These are phyloP conservation scores for Peromyscus aztecus DNA, from an alignment of 2,797 vertebrate genomes.

Conservation along the genomic window DNA sequence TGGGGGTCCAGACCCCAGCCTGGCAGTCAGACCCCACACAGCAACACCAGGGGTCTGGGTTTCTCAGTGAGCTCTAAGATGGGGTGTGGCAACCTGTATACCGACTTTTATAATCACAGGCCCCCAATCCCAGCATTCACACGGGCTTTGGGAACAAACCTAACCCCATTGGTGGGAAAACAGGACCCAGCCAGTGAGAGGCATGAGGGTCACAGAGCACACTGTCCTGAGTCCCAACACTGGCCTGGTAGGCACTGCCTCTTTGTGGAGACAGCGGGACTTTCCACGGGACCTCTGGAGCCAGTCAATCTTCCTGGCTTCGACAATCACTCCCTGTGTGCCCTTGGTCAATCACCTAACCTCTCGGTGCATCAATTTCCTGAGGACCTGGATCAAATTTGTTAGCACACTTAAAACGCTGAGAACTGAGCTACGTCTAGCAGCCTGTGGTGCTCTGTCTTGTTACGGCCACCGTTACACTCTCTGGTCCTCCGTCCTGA, in stretches of 20 bases:
- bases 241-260: too few species aligned
- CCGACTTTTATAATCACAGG: not conserved
- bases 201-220: not conserved
- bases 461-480: rapidly evolving
- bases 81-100: not conserved
- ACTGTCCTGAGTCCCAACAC: not conserved
- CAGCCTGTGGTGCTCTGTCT: not conserved
- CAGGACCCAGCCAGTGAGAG: not conserved
- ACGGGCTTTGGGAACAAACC: not conserved
- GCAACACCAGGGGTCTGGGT: not conserved
- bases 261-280: not conserved
- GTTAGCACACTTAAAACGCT: not conserved
- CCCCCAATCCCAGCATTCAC: not conserved
- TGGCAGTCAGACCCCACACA: too few species aligned
- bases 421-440: too few species aligned
- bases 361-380: not conserved
- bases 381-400: not conserved
- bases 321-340: not conserved
- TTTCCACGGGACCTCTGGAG: not conserved
- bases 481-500: too few species aligned
- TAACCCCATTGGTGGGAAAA: not conserved
- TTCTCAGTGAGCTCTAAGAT: not conserved
- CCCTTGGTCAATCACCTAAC: not conserved
- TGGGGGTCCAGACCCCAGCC: not conserved
- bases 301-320: not conserved